Evolutionary conservation across 2,888 invertebrate species (phyloP), one percentile per base, ranked within the genome.

Genomic region (Epinotia brunnichana): DNA sequence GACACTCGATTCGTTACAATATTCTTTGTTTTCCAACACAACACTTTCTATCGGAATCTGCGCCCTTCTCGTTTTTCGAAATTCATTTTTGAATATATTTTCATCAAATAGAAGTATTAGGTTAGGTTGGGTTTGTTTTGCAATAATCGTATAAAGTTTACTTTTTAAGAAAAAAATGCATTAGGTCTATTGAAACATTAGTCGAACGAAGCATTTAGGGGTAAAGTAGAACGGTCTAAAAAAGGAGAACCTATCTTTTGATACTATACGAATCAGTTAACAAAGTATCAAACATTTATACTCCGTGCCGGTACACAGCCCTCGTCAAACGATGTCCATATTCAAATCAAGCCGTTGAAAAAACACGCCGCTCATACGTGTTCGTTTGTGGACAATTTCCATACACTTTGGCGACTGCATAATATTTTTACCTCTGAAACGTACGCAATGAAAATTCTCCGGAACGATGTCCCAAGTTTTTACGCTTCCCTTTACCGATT

Each of bases 301-400:
- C 7, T 48, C 3, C 7, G n/a, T 48, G 15, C 7, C 5, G 7
- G n/a, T n/a, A 48, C 48, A 48, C 48, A 48, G 7, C 3, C 48
- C 13, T 13, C 48, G 3, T 17, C 19, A 53, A 19, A 19, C 11
- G 19, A 11, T 17, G 44, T 11, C 48, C 48, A 48, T 48, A 48
- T 63, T 63, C 29, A 51, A 51, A 51, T 35, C n/a, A 24, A 15
- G 17, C 29, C 7, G n/a, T 13, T 11, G 51, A 63, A 63, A 63
- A 63, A 63, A 63, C n/a, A 24, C 11, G n/a, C 2, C 48, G n/a
- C 48, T 19, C 24, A 21, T 15, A 48, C 11, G 24, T 29, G n/a
- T n/a, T 24, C 9, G 39, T 44, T 15, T 44, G n/a, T 62, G 10
- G 24, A 48, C 4, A 11, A 17, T 24, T 48, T 63, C 63, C 29